Conservation (phyloP, 2,888 invertebrate genomes). For the Sepiola atlantica region DNA sequence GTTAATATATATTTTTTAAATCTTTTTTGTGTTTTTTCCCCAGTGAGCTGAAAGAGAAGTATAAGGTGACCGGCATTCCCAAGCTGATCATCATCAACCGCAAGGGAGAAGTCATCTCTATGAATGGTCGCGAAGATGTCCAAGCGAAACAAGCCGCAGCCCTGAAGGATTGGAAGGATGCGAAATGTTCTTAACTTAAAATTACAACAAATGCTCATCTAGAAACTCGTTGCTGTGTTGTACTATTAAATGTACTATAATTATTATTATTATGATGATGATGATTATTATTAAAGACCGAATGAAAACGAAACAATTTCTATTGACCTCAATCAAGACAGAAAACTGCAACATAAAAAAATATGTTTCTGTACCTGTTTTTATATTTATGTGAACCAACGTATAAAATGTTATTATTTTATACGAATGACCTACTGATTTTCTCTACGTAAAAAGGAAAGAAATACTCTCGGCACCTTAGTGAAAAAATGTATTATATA, state of each 20-base stretch:
- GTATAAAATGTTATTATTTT: background rate
- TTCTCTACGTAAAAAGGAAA: background rate
- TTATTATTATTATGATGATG: no score
- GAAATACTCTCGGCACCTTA: background rate
- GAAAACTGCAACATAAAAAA: background rate
- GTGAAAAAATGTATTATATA: background rate
- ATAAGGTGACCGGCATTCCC: slow-evolving; percentile 75
- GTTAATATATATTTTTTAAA: background rate
- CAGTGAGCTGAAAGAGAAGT: slow-evolving; percentile 74
- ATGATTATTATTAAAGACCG: no score
- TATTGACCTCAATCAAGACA: background rate
- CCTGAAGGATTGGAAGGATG: slow-evolving; percentile 53
- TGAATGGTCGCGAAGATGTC: slow-evolving; percentile 75
- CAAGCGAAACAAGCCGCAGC: slow-evolving; percentile 64
- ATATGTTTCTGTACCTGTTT: background rate
- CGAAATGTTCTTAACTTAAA: slow-evolving; percentile 49
- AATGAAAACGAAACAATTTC: no score
- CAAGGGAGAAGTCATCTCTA: slow-evolving; percentile 74
- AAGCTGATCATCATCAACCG: slow-evolving; percentile 75
- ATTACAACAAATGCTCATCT: background rate
- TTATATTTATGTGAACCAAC: background rate
- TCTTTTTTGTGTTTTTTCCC: slow-evolving; percentile 51
- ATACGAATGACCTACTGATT: background rate
- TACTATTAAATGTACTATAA: background rate
- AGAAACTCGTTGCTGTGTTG: slow-evolving; percentile 5